These are phyloP conservation scores for Clistopyga incitator DNA, from an alignment of 2,888 invertebrate species.

Conservation along the genomic window DNA sequence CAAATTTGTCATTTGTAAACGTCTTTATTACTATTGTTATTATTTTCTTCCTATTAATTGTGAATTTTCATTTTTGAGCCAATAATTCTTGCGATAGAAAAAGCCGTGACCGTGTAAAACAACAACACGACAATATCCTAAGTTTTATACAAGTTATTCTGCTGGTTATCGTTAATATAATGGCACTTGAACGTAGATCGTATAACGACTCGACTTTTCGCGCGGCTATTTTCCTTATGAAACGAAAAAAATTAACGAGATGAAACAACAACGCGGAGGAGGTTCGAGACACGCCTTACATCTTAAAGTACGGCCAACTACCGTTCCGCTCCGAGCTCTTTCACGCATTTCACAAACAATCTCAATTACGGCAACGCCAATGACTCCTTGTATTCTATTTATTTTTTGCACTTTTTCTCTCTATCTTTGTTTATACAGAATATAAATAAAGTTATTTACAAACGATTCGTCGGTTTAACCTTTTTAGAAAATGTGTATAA, in stretches of 20 bases:
- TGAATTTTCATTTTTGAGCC: conserved; percentile 23
- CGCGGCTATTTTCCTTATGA: conserved; percentile 31
- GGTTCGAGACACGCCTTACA: conserved; percentile 40
- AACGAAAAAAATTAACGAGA: not conserved
- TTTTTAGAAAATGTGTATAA: conserved; percentile 67
- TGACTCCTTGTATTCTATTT: conserved; percentile 34
- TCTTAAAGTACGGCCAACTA: conserved; percentile 13
- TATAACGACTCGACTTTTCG: conserved; percentile 31
- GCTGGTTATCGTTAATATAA: conserved; percentile 60
- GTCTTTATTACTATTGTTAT: not conserved
- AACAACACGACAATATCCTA: conserved; percentile 46
- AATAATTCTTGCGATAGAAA: conserved; percentile 26
- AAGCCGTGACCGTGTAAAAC: conserved; percentile 34
- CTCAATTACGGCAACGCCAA: conserved; percentile 56
- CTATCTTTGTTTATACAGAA: conserved; percentile 64
- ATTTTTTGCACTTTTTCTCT: conserved; percentile 26
- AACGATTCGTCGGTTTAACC: conserved; percentile 58
- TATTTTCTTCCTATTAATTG: not conserved
- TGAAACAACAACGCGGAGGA: conserved; percentile 37
- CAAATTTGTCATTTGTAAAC: conserved; percentile 8
- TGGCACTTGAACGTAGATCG: conserved; percentile 65
- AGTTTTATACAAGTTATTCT: conserved; percentile 33
- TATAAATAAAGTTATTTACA: conserved; percentile 73
- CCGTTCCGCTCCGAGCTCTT: conserved; percentile 32
- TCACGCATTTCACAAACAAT: conserved; percentile 37